Conservation (phyloP, 1,140 invertebrate genomes). For the Panagrolaimus sp. region DNA sequence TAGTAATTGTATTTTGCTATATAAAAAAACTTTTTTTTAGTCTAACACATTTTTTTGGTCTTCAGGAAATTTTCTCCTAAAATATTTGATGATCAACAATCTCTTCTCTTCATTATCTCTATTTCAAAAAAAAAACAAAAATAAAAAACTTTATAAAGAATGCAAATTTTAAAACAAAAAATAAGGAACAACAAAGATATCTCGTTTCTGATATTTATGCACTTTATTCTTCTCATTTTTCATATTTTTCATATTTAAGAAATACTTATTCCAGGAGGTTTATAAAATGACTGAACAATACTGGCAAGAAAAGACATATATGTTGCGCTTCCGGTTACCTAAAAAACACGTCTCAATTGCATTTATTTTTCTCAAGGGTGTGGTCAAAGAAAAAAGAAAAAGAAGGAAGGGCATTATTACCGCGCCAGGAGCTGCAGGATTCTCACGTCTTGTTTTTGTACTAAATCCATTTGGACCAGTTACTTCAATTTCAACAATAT, state of each 20-base stretch:
- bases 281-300: constrained; percentile 25
- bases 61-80: too few species aligned
- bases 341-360: neutral
- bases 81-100: too few species aligned
- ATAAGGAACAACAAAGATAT: neutral
- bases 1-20: too few species aligned
- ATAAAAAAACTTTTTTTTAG: too few species aligned
- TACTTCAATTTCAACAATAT: constrained; percentile 66
- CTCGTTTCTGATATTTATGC: neutral
- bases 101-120: too few species aligned
- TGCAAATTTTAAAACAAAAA: neutral
- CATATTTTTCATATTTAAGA: constrained; percentile 28
- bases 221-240: neutral
- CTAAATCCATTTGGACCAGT: constrained; percentile 64
- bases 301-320: constrained; percentile 21
- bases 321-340: constrained; percentile 4
- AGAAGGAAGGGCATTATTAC: constrained; percentile 65
- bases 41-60: too few species aligned
- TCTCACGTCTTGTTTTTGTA: constrained; percentile 64
- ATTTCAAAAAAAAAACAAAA: too few species aligned
- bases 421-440: constrained; percentile 64
- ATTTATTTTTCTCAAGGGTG: constrained; percentile 59
- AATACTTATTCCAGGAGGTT: constrained; percentile 53
- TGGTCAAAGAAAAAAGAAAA: constrained; percentile 65
- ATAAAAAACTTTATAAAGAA: too few species aligned